Conservation (phyloP, 2,113 vertebrate species). For the Bubo blakistoni region DNA sequence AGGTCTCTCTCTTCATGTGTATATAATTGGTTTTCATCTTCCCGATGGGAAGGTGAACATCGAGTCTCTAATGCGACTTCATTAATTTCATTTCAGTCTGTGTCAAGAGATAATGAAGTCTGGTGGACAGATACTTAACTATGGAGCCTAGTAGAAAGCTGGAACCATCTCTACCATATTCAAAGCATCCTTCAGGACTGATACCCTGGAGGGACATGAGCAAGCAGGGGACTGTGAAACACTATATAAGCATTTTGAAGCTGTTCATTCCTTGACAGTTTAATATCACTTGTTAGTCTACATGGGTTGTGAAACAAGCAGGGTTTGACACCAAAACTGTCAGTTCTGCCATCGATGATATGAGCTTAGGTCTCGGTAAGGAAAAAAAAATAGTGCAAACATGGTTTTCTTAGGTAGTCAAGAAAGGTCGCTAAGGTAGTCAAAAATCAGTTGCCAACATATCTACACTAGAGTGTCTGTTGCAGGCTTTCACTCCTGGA, state of each 20-base stretch:
- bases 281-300: background rate
- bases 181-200: background rate
- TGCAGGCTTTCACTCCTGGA: background rate
- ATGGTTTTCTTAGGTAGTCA: background rate
- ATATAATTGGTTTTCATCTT: background rate
- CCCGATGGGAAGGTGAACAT: background rate
- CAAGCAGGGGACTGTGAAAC: background rate
- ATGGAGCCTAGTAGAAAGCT: background rate
- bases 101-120: background rate
- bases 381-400: background rate
- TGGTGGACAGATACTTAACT: background rate
- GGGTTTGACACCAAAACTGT: background rate
- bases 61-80: background rate
- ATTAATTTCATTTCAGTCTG: background rate
- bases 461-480: background rate
- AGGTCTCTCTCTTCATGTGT: background rate
- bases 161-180: background rate
- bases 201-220: background rate
- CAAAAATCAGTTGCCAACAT: background rate
- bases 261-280: background rate
- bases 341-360: background rate
- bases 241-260: background rate
- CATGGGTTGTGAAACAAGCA: background rate
- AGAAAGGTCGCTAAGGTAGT: background rate
- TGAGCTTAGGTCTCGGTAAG: background rate